Evolutionary conservation across 1,140 invertebrate species (phyloP).

Genomic region (Colletes latitarsis): DNA sequence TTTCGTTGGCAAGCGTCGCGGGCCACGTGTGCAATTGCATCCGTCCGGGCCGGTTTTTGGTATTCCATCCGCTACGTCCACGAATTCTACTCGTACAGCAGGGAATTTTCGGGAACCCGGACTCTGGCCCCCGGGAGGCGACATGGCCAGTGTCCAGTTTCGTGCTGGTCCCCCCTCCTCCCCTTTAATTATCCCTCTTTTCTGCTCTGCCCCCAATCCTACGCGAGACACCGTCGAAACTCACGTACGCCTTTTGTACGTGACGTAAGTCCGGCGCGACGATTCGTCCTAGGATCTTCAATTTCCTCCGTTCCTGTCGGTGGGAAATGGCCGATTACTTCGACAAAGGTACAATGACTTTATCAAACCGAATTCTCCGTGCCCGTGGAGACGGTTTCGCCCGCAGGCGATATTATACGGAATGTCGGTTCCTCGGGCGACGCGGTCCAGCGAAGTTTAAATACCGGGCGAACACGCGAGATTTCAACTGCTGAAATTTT

Average conservation of each 20-base stretch:
- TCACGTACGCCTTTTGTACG: constrained; percentile 51
- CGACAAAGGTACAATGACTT: constrained; percentile 22
- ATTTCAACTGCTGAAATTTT: not conserved
- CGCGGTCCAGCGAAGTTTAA: not conserved
- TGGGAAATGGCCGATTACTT: not conserved
- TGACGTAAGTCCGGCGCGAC: constrained; percentile 19
- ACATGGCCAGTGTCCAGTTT: constrained; percentile 70
- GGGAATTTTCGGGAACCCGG: constrained; percentile 55
- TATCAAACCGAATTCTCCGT: not conserved
- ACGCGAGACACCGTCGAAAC: constrained; percentile 23
- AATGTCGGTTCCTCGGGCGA: not conserved
- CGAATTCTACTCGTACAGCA: constrained; percentile 52
- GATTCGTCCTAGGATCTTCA: constrained; percentile 25
- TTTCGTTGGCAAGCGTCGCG: constrained; percentile 55
- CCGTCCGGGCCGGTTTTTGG: constrained; percentile 43
- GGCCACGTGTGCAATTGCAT: constrained; percentile 32
- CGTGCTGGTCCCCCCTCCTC: constrained; percentile 60
- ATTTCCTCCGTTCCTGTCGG: constrained; percentile 4
- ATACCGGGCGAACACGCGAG: not conserved
- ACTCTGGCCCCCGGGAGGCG: constrained; percentile 23
- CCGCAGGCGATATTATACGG: not conserved
- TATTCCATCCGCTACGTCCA: constrained; percentile 52
- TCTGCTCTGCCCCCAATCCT: constrained; percentile 28
- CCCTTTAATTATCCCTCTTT: constrained; percentile 71
- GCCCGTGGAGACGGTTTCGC: not conserved